Evolutionary conservation across 2,113 vertebrate species (phyloP).

Genomic region (Grammatotria lemairii): DNA sequence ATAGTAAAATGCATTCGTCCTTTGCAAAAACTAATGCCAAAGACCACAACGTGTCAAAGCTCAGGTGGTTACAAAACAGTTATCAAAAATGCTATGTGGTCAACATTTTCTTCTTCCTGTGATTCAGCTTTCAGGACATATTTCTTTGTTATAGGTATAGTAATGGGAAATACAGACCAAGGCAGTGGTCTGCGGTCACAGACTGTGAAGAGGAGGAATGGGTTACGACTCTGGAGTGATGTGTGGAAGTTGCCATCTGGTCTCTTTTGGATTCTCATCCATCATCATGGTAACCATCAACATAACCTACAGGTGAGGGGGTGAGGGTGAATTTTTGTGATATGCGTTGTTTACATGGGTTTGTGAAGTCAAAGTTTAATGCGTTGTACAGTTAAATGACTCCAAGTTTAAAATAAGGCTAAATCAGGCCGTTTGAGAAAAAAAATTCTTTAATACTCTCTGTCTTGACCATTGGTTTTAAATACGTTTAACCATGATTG

Average conservation of each 20-base stretch:
- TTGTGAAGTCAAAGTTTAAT: background rate
- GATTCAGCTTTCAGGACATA: slow-evolving; percentile 6
- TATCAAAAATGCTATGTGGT: background rate
- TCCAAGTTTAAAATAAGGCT: background rate
- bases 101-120: background rate
- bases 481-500: background rate
- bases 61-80: background rate
- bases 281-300: slow-evolving; percentile 47
- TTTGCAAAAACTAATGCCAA: background rate
- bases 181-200: slow-evolving; percentile 26
- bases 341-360: background rate
- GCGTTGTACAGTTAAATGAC: background rate
- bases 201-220: slow-evolving; percentile 46
- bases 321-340: background rate
- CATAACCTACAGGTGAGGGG: slow-evolving; percentile 29
- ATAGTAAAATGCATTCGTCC: background rate
- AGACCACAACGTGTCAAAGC: background rate
- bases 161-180: slow-evolving; percentile 45
- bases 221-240: slow-evolving; percentile 36
- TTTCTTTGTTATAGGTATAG: background rate
- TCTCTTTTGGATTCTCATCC: slow-evolving; percentile 29
- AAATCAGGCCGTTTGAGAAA: background rate
- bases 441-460: background rate
- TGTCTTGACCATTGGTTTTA: background rate
- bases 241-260: slow-evolving; percentile 53